Base-by-base conservation (phyloP, 2,113 vertebrate genomes). In the Asarcornis scutulata region DNA sequence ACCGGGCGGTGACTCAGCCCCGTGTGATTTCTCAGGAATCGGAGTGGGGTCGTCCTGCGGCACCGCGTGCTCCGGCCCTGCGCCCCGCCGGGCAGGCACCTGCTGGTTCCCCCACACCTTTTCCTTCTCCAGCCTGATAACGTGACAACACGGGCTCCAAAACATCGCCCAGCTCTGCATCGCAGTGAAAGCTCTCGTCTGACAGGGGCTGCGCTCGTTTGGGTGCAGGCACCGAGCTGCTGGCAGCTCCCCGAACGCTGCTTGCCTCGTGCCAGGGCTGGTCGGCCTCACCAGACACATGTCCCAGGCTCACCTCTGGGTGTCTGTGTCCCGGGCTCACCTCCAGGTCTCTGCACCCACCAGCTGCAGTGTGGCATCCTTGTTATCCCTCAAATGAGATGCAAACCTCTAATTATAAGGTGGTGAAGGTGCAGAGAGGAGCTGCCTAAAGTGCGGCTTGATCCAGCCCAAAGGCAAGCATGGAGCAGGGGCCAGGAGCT, bases 51-150 rank as follows among this genome's bases (percentile, higher is more conserved):
- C 66, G 62, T 67, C 50, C 75, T 31, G 8, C 1, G 73, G 63
- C 89, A 31, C 81, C 46, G 83, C 62, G 84, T 72, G 62, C 78
- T 73, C 60, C 74, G 60, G 86, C 74, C 88, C 83, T 2, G 0
- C 1, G 1, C 7, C 85, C 69, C 6, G 0, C 55, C 1, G 3
- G 56, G 73, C 69, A 62, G 89, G 89, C 60, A 96, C 64, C 83
- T 89, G 77, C 95, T 93, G 94, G 86, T 82, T 95, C 91, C 84
- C 89, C 87, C 18, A 85, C 91, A 94, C 89, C 89, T 92, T 84
- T 42, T 17, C 13, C 62, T 79, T 95, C 48, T 77, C 58, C 90
- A 74, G 69, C 52, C 34, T 25, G 68, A 77, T 86, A 94, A 91
- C 55, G 0, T 88, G 85, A 12, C 83, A 85, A 89, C 78, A 76